A percentile compares a stretch with the other conserved stretches of the same genome.
Conservation (phyloP, 1,140 invertebrate species). For the Trachymyrmex septentrionalis region DNA sequence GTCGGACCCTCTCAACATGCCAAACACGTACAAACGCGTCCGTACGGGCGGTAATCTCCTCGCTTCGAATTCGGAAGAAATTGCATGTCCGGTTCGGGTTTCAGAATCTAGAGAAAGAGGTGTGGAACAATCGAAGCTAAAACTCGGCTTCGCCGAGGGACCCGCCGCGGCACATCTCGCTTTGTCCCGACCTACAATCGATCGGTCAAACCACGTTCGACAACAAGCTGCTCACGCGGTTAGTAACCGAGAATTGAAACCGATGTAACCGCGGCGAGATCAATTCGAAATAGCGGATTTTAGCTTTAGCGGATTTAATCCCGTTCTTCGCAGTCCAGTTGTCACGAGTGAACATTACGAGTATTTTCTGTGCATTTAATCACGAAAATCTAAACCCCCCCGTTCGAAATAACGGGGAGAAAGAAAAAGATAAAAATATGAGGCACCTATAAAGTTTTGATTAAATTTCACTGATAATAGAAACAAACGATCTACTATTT, state of each 20-base stretch:
- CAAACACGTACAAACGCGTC: slow-evolving; percentile 24
- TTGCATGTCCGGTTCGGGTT: slow-evolving; percentile 17
- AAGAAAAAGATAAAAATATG: neutral
- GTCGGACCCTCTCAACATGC: neutral
- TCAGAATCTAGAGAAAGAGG: neutral
- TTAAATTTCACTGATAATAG: neutral
- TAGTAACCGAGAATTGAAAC: slow-evolving; percentile 28
- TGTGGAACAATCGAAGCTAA: slow-evolving; percentile 1
- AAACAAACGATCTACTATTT: neutral
- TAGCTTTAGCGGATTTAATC: neutral
- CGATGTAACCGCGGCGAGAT: slow-evolving; percentile 8
- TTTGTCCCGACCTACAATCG: slow-evolving; percentile 53
- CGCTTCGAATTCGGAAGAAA: slow-evolving; percentile 42
- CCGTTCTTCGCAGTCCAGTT: neutral
- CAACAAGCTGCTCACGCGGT: slow-evolving; percentile 56
- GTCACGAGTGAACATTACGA: neutral
- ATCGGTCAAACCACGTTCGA: slow-evolving; percentile 31
- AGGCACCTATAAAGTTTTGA: neutral
- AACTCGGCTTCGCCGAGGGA: slow-evolving; percentile 12
- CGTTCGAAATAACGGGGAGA: neutral
- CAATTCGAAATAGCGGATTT: slow-evolving; percentile 28
- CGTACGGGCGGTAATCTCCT: neutral
- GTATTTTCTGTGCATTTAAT: neutral
- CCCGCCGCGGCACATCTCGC: slow-evolving; percentile 21
- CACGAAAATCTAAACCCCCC: neutral